Base-by-base conservation (phyloP, 2,888 invertebrate genomes). In the Drosophila ochracea region DNA sequence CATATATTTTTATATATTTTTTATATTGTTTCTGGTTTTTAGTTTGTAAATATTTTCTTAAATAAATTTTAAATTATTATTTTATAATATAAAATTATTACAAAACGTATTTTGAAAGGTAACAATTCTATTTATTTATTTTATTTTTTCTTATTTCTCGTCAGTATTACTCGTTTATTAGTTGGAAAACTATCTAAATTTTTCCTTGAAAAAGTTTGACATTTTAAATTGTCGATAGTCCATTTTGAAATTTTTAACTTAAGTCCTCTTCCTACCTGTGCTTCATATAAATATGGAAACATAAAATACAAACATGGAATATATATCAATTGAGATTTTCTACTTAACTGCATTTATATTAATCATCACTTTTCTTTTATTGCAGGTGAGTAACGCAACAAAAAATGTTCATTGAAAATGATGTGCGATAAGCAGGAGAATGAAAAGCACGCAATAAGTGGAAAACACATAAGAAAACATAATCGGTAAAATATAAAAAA, bases 311-410 rank as follows among this genome's bases (percentile, higher is more conserved):
- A 9, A 47, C 13, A 13, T 25, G 31, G 11, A n/a, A n/a, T n/a
- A 10, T 2, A 10, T 4, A 21, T 19, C 11, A 33, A 37, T 41
- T 21, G 3, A 9, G 9, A 9, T n/a, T 30, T 31, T 16, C 33
- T 43, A 37, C n/a, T 53, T 52, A 49, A 52, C 54, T 62, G 63
- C n/a, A 55, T 39, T 67, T 35, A n/a, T 35, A 52, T 65, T 78
- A 71, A 78, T 78, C 80, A 59, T 33, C 11, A 50, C 25, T 65
- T 37, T n/a, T 64, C 21, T 43, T 11, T 73, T 63, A 37, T 86
- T 83, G 30, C 75, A 82, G 82, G 84, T 83, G 82, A 86, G 86
- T 83, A 86, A 85, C 57, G 58, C 83, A 52, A 63, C 58, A 43
- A 61, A 73, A 68, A 25, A 2, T 72, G 54, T 50, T 31, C 69